phyloP scores from a whole-genome alignment of 2,888 invertebrate species.

The Papilio elwesi region DNA sequence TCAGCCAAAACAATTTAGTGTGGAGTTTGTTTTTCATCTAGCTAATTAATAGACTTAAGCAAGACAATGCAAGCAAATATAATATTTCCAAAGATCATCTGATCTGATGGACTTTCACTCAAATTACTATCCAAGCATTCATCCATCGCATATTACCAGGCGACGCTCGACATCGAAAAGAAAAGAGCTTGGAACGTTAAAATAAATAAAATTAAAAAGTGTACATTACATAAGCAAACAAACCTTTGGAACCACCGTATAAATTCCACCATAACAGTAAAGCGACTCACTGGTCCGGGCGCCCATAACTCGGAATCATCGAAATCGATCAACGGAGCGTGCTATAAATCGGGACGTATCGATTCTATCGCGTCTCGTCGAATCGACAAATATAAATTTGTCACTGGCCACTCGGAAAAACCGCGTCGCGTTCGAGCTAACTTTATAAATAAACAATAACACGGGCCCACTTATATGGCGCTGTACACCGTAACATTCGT shows the following conservation, averaged over 20 bases:
- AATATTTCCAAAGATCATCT: neutral
- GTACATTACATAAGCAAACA: constrained; percentile 38
- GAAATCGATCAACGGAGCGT: constrained; percentile 77
- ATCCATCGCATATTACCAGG: neutral
- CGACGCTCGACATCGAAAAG: neutral
- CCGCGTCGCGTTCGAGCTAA: constrained; percentile 57
- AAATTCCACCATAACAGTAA: constrained; percentile 42
- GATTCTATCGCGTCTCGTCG: constrained; percentile 76
- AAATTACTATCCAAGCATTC: neutral
- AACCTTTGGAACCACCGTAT: constrained; percentile 35
- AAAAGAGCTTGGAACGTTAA: neutral
- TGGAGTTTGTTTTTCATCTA: too few relatives aligned
- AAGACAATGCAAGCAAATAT: neutral
- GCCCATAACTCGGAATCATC: constrained; percentile 72
- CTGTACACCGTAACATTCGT: constrained; percentile 72
- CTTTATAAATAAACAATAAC: constrained; percentile 83
- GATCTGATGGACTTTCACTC: neutral
- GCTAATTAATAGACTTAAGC: neutral
- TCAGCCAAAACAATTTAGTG: neutral
- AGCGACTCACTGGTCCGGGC: constrained; percentile 49
- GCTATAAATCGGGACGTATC: constrained; percentile 78
- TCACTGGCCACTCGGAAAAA: constrained; percentile 76
- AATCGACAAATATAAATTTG: constrained; percentile 83
- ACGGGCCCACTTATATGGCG: constrained; percentile 65
- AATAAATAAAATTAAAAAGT: constrained; percentile 8